These are phyloP conservation scores for Euspilapteryx auroguttella DNA, from an alignment of 2,888 invertebrate genomes.

Conservation along the genomic window DNA sequence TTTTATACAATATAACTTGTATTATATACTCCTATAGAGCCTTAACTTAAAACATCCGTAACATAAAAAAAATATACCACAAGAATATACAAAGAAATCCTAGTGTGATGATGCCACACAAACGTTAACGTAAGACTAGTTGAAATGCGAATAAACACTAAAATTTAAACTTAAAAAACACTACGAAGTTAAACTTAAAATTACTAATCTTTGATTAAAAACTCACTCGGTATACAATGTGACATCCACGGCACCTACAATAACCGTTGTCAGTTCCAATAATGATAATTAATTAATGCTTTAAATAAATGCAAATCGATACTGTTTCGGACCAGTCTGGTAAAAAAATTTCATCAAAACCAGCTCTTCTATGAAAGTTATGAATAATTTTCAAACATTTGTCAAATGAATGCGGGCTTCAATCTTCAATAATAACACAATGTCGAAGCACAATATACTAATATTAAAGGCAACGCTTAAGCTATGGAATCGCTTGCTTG, in stretches of 20 bases:
- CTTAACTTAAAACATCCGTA: not conserved
- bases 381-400: no score
- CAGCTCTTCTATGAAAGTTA: no score
- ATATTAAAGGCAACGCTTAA: no score
- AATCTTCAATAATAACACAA: no score
- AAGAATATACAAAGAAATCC: slow-evolving; percentile 37
- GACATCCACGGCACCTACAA: slow-evolving; percentile 20
- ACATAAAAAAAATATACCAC: slow-evolving; percentile 49
- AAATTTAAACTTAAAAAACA: not conserved
- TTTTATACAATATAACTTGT: slow-evolving; percentile 37
- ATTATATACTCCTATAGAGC: no score
- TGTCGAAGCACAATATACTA: no score
- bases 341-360: no score
- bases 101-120: no score
- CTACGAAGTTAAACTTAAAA: slow-evolving; percentile 39
- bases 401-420: no score
- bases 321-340: slow-evolving; percentile 19
- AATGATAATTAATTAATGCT: slow-evolving; percentile 23
- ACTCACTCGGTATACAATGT: slow-evolving; percentile 42
- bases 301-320: slow-evolving; percentile 14
- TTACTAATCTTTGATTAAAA: slow-evolving; percentile 55
- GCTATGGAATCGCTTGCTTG: no score
- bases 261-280: slow-evolving; percentile 45
- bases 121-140: slow-evolving; percentile 55
- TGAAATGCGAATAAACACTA: slow-evolving; percentile 59